Evolutionary conservation across 2,113 vertebrate species (phyloP), one percentile per base, ranked within the genome.

Genomic region (Gobius niger): DNA sequence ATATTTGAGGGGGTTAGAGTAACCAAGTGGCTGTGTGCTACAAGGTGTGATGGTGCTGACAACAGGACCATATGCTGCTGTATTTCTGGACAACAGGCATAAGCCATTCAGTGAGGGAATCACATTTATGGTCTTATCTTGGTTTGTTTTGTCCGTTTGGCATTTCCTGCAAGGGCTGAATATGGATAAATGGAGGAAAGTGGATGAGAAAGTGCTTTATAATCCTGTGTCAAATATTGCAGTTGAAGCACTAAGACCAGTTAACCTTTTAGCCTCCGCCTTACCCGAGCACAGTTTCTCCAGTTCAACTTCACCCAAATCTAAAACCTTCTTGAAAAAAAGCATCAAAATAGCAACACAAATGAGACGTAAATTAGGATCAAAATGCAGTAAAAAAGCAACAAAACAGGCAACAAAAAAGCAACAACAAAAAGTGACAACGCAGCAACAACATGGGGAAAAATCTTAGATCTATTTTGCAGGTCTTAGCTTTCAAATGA

Each of bases 1-100:
- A 44, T 9, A 46, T 46, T 40, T 12, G 66, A 65, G 53, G 42
- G 24, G 24, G 24, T 4, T 34, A 40, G 62, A 6, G 73, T 46
- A 46, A 46, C 44, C 24, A 34, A 46, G 44, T 11, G 19, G 18
- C 64, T 62, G 64, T 65, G 64, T 67, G 69, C 71, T 73, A 44
- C 75, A 69, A 85, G 83, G 79, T 86, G 84, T 87, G 83, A 83
- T 82, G 78, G 68, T 72, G 83, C 81, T 80, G 79, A 85, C 81
- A 84, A 83, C 80, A 69, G 65, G 57, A 69, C 85, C 87, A 90
- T 89, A 89, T 90, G 88, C 68, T 73, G 65, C 77, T 78, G 51
- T 77, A 75, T 88, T 82, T 68, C 62, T 68, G 66, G 34, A 34
- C 18, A 47, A 42, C 61, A 68, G 47, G 10, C 15, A 42, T 42